A percentile compares a stretch with the other conserved stretches of the same genome.
phyloP scores from a whole-genome alignment of 2,113 vertebrate genomes.

The Rhizomys pruinosus region DNA sequence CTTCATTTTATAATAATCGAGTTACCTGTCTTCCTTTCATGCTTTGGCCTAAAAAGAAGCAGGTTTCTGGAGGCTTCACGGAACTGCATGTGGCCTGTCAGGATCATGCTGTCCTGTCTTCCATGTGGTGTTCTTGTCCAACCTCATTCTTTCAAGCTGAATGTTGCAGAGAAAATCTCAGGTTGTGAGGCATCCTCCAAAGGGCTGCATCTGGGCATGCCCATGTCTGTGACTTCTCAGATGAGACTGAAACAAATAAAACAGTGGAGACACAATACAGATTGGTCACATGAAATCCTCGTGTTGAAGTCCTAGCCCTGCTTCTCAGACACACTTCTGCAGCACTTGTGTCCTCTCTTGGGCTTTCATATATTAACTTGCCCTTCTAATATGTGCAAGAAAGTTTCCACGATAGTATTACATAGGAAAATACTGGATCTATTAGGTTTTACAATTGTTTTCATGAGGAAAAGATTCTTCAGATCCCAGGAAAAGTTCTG shows the following conservation, averaged over 20 bases:
- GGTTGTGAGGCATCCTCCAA: slow-evolving; percentile 57
- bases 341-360: slow-evolving; percentile 30
- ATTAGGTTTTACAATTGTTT: not conserved
- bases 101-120: not conserved
- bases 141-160: slow-evolving; percentile 34
- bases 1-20: slow-evolving; percentile 25
- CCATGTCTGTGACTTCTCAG: slow-evolving; percentile 50
- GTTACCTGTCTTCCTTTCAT: not conserved
- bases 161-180: slow-evolving; percentile 48
- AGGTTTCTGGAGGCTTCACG: not conserved
- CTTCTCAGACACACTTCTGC: slow-evolving; percentile 4
- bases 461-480: slow-evolving; percentile 42
- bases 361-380: slow-evolving; percentile 66
- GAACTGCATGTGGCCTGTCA: not conserved
- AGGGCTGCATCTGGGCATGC: slow-evolving; percentile 29
- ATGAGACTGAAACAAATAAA: slow-evolving; percentile 40
- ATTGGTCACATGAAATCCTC: not conserved
- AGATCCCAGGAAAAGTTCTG: slow-evolving; percentile 53
- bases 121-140: not conserved
- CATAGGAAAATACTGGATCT: not conserved
- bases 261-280: not conserved
- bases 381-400: slow-evolving; percentile 15
- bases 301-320: slow-evolving; percentile 34
- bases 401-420: slow-evolving; percentile 53
- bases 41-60: not conserved